phyloP scores from a whole-genome alignment of 2,888 invertebrate species.

The Thera obeliscata region DNA sequence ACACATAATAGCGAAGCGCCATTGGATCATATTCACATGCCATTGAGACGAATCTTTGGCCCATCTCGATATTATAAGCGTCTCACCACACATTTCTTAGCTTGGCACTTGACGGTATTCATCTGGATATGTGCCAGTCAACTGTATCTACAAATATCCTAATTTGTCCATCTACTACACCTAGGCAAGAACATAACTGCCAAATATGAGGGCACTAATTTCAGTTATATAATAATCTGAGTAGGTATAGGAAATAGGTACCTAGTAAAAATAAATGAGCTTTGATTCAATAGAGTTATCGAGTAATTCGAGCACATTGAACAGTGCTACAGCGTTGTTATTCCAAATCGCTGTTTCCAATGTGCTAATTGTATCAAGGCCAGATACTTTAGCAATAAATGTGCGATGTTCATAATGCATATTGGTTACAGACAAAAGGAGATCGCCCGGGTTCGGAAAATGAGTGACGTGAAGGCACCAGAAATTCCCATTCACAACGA shows the following conservation, averaged over 20 bases:
- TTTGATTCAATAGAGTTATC: slow-evolving; percentile 53
- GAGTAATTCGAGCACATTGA: slow-evolving; percentile 36
- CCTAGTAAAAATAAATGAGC: neutral
- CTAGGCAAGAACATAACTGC: slow-evolving; percentile 1
- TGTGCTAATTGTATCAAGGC: slow-evolving; percentile 51
- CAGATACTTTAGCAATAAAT: slow-evolving; percentile 41
- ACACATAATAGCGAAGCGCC: slow-evolving; percentile 8
- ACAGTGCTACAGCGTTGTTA: slow-evolving; percentile 42
- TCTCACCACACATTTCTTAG: slow-evolving; percentile 11
- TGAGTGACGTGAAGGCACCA: slow-evolving; percentile 73
- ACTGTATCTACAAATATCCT: slow-evolving; percentile 26
- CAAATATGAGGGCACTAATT: neutral
- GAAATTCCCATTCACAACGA: slow-evolving; percentile 84
- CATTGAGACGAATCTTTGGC: slow-evolving; percentile 18
- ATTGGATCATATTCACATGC: slow-evolving; percentile 9
- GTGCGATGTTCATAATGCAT: slow-evolving; percentile 34
- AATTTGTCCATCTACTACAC: slow-evolving; percentile 33
- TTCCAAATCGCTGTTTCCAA: slow-evolving; percentile 34
- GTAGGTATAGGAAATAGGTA: neutral
- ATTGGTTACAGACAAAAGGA: slow-evolving; percentile 74
- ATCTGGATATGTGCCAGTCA: slow-evolving; percentile 28
- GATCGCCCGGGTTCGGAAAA: slow-evolving; percentile 70
- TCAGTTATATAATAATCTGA: neutral
- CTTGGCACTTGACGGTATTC: slow-evolving; percentile 21
- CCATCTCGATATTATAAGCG: slow-evolving; percentile 10